Percentiles rank a stretch among this genome's conserved stretches.
These are phyloP conservation scores for Drosophila affinis DNA, from an alignment of 2,888 invertebrate species.

Conservation along the genomic window DNA sequence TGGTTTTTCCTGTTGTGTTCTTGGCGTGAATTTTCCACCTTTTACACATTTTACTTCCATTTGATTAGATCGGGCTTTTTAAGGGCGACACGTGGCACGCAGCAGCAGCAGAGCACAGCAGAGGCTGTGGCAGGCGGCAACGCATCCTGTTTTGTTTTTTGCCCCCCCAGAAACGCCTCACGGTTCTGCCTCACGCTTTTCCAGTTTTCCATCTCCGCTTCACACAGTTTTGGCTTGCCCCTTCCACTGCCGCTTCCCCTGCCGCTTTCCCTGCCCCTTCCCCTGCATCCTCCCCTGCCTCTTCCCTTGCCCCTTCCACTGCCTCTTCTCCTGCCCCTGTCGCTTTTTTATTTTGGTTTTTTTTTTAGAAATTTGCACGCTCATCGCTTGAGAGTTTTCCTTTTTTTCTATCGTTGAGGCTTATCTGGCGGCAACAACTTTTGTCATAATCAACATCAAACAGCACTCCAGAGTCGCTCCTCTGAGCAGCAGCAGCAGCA, in stretches of 20 bases:
- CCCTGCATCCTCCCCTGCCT: neutral
- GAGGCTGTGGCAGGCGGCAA: constrained; percentile 41
- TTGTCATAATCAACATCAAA: constrained; percentile 78
- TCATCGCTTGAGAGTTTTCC: constrained; percentile 67
- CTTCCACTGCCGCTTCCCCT: no score
- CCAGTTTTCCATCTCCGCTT: constrained; percentile 27
- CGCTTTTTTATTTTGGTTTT: neutral
- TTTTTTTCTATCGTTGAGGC: constrained; percentile 48
- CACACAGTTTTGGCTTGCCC: neutral
- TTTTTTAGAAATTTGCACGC: constrained; percentile 70
- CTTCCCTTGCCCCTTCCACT: neutral
- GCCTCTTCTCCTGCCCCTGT: neutral
- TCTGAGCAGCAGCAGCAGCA: constrained; percentile 18
- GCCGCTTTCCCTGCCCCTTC: neutral
- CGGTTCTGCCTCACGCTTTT: neutral
- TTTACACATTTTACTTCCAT: constrained; percentile 82
- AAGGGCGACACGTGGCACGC: constrained; percentile 66
- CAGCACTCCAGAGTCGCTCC: constrained; percentile 48
- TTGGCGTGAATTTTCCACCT: constrained; percentile 79
- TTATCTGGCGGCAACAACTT: constrained; percentile 75
- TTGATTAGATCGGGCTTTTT: constrained; percentile 80
- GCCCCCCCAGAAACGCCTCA: constrained; percentile 45
- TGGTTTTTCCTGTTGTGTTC: constrained; percentile 35
- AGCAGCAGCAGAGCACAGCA: constrained; percentile 1
- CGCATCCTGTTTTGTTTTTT: constrained; percentile 79